phyloP scores from a whole-genome alignment of 2,113 vertebrate species.

The Pachypanchax playfairii region DNA sequence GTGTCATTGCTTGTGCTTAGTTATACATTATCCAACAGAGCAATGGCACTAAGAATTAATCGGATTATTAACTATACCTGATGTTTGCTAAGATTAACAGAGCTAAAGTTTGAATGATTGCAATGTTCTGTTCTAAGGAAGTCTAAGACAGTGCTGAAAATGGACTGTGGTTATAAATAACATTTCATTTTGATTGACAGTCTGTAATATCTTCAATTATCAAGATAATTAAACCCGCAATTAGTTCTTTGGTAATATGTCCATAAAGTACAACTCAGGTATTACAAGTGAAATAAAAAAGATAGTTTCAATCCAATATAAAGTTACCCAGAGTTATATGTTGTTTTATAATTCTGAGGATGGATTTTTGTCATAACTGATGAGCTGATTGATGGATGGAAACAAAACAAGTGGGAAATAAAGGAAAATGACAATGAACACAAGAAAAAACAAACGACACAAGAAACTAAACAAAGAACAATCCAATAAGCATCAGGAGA shows the following conservation, averaged over 20 bases:
- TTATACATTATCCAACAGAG: background rate
- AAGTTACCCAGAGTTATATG: background rate
- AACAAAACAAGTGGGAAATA: too few relatives aligned
- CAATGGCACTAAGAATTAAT: background rate
- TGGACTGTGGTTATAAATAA: background rate
- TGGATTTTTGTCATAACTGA: too few relatives aligned
- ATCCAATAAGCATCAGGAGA: too few relatives aligned
- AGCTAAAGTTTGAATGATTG: conserved; percentile 2
- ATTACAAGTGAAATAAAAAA: background rate
- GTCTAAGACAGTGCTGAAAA: background rate
- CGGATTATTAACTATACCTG: background rate
- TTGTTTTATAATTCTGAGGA: background rate
- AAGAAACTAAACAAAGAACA: too few relatives aligned
- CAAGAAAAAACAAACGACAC: too few relatives aligned
- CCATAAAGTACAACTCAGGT: background rate
- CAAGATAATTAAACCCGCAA: background rate
- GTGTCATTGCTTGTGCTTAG: background rate
- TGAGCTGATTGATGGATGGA: too few relatives aligned
- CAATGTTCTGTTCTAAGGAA: background rate
- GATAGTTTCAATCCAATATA: background rate
- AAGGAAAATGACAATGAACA: too few relatives aligned
- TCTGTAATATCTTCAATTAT: conserved; percentile 6
- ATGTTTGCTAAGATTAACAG: background rate
- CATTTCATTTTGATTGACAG: background rate
- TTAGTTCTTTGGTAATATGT: background rate